Base-by-base conservation (phyloP, 2,113 vertebrate species). In the Peromyscus californicus region DNA sequence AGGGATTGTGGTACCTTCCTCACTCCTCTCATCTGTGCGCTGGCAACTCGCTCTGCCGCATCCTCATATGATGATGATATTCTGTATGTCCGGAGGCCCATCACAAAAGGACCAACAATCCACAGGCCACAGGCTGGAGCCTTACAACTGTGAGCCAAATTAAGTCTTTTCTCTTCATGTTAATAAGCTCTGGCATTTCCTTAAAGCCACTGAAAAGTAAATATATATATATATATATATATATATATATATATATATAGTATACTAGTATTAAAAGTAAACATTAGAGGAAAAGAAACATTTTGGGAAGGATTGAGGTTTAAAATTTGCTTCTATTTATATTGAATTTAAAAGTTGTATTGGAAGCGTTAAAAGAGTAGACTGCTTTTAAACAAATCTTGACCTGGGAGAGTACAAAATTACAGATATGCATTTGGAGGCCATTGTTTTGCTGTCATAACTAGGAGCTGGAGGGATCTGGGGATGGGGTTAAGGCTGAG, bases 261-360 rank as follows among this genome's bases (percentile, higher is more conserved):
- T 83, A 59, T 11, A 39, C 36, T 39, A 39, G 12, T 39, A 59
- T 59, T 61, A 39, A 39, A 59, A 88, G 45, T 93, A 94, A 70
- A 83, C 7, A 78, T 24, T 67, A 57, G 7, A 80, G 29, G 6
- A 42, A 15, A 65, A 79, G 8, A 29, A 8, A 82, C 36, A 80
- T 54, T 74, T 82, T n/a, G 5, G 5, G 7, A 0, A 67, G n/a
- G 10, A 7, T 42, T 12, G 48, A 61, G 2, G 51, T 61, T 76
- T 93, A 48, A 29, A 83, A 45, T 85, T 94, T 85, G 54, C 19
- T 39, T 96, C 2, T 92, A 13, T 82, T 92, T 31, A n/a, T 42
- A 22, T 78, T 61, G 17, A 88, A 65, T 91, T 61, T 67, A n/a
- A 83, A 72, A 15, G 6, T 54, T 29, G 1, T 45, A 3, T 29